Conservation (phyloP, 2,113 vertebrate genomes). For the Toxostoma redivivum region DNA sequence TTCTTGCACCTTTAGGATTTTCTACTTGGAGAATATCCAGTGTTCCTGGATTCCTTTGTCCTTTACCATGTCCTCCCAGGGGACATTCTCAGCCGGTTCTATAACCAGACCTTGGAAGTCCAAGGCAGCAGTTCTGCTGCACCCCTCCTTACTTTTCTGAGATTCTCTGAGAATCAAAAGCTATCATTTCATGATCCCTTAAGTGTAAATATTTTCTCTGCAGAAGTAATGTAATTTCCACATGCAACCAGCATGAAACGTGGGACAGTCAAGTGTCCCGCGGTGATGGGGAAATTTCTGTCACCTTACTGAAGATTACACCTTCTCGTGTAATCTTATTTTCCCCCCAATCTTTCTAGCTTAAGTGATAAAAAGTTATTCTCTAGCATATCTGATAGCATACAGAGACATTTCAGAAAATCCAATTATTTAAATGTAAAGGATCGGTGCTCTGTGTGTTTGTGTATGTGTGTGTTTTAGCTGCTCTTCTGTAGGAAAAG, state of each 20-base stretch:
- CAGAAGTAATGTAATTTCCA: neutral
- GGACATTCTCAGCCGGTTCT: neutral
- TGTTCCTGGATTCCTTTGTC: neutral
- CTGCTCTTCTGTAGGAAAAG: neutral
- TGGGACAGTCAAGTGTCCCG: neutral
- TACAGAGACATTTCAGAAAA: neutral
- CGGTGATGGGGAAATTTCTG: neutral
- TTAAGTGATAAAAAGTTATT: neutral
- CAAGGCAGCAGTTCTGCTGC: neutral
- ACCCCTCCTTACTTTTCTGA: neutral
- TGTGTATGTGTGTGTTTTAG: neutral
- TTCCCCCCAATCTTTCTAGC: neutral
- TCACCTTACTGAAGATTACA: neutral
- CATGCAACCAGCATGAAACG: neutral
- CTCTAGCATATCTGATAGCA: neutral
- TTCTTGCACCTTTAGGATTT: neutral
- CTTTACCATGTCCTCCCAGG: neutral
- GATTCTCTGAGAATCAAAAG: neutral
- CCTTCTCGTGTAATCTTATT: neutral
- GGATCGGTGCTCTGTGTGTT: rapidly evolving
- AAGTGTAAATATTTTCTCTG: neutral
- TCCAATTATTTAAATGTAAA: neutral
- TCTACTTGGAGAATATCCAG: neutral
- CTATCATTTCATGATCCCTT: neutral
- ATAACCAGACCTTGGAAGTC: neutral